Evolutionary conservation across 2,888 invertebrate species (phyloP).

Genomic region (Drosophila dives): DNA sequence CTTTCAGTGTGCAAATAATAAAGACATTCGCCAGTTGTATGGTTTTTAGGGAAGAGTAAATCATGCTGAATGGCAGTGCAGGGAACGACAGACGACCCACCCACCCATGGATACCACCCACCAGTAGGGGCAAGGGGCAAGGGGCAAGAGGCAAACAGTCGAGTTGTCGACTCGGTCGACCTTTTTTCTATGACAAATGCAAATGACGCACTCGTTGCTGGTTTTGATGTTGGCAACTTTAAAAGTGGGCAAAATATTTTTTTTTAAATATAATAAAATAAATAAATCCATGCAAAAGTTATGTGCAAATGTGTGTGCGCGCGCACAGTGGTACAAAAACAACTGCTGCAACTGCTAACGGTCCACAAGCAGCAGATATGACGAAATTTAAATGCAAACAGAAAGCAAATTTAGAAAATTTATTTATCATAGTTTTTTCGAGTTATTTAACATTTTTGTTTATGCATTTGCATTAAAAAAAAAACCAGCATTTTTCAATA

Average conservation of each 20-base stretch:
- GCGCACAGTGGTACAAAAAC: constrained; percentile 39
- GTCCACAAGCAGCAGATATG: background rate
- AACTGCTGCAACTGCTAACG: background rate
- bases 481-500: background rate
- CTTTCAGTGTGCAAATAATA: constrained; percentile 69
- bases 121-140: constrained; percentile 8
- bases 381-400: constrained; percentile 14
- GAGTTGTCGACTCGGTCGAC: constrained; percentile 38
- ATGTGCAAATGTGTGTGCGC: background rate
- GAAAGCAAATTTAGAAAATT: background rate
- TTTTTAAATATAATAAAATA: constrained; percentile 17
- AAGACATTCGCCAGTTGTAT: constrained; percentile 58
- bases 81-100: constrained; percentile 5
- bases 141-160: constrained; percentile 19
- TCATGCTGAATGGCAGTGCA: constrained; percentile 39
- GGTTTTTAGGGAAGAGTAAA: constrained; percentile 26
- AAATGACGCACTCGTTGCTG: constrained; percentile 65
- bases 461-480: background rate
- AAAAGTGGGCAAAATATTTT: constrained; percentile 43
- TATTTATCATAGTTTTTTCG: background rate
- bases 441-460: background rate
- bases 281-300: constrained; percentile 30
- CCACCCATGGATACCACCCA: constrained; percentile 19
- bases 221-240: constrained; percentile 46
- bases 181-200: constrained; percentile 70